Percentiles rank a stretch among this genome's conserved stretches.
phyloP scores from a whole-genome alignment of 2,797 vertebrate genomes.

The Mus caroli region DNA sequence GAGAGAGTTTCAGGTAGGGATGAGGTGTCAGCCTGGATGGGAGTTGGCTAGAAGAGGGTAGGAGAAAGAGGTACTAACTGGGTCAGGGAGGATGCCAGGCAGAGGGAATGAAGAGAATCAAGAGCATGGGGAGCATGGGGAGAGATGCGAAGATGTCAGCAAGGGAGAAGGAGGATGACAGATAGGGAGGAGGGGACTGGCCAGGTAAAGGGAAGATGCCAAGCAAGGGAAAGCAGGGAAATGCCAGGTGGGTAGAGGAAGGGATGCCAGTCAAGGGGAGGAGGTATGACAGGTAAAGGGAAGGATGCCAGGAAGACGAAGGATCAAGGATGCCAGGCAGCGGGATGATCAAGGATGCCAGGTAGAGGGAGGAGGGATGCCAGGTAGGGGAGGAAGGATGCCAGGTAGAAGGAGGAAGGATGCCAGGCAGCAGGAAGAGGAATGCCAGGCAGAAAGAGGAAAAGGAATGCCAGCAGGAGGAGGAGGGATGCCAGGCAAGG shows the following conservation, averaged over 20 bases:
- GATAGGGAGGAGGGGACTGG: background rate
- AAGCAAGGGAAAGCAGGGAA: background rate
- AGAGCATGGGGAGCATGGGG: background rate
- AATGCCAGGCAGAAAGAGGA: background rate
- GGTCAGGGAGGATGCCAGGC: background rate
- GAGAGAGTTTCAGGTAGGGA: background rate
- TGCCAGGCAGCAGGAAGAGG: background rate
- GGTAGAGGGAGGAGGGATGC: background rate
- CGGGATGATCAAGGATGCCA: background rate
- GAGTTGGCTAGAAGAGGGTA: background rate
- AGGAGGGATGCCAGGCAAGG: background rate
- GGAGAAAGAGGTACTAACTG: background rate
- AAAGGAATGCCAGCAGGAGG: background rate
- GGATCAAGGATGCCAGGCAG: background rate
- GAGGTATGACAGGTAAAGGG: background rate
- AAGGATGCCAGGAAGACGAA: background rate
- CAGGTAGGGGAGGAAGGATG: background rate
- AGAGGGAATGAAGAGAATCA: background rate
- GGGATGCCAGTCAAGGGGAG: background rate
- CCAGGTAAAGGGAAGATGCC: background rate
- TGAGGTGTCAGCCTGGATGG: background rate
- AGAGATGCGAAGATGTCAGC: background rate
- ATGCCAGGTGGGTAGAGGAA: conserved; percentile 43
- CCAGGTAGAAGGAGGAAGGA: background rate
- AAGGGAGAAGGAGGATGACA: background rate